Evolutionary conservation across 2,888 invertebrate species (phyloP), one percentile per base, ranked within the genome.

Genomic region (Horisme vitalbata): DNA sequence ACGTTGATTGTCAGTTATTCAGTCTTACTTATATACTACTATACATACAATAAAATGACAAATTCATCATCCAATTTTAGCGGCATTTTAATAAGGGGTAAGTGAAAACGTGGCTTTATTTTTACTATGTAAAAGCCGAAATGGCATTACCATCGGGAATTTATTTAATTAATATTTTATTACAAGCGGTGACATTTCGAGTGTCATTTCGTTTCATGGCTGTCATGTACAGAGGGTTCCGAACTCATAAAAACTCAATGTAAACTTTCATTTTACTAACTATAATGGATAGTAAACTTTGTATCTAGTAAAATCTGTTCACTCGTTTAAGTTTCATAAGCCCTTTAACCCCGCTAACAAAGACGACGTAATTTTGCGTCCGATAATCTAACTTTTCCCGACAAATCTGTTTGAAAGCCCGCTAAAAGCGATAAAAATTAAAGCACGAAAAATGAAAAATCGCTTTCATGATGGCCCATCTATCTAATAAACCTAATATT

Each of bases 401-500:
- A 55, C 58, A 51, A 61, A 60, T 58, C 52, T 45, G 50, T 57
- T 60, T 55, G 57, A 61, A 61, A 63, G 55, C 44, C 52, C 56
- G 52, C 48, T 61, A 67, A 61, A 67, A 55, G 38, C 63, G 61
- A 74, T 74, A 73, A 75, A 72, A 71, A 68, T 71, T 68, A 63
- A 61, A 62, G 62, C 52, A 45, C 59, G 62, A 70, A 74, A 77
- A 78, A 79, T 75, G 73, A 80, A 79, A 83, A 82, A 82, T 79
- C 71, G 74, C 67, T 75, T 75, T 76, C 77, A 70, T 71, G 73
- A 71, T 71, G 71, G 70, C 71, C 77, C 75, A 80, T 85, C 83
- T 82, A 83, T 85, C 83, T 87, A 86, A 87, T 88, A 88, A 86
- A 85, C 82, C 81, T 83, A 85, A 86, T 87, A 85, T 83, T 87